Evolutionary conservation across 2,888 invertebrate genomes (phyloP), one percentile per base, ranked within the genome.

Genomic region (Embidobia sp.): DNA sequence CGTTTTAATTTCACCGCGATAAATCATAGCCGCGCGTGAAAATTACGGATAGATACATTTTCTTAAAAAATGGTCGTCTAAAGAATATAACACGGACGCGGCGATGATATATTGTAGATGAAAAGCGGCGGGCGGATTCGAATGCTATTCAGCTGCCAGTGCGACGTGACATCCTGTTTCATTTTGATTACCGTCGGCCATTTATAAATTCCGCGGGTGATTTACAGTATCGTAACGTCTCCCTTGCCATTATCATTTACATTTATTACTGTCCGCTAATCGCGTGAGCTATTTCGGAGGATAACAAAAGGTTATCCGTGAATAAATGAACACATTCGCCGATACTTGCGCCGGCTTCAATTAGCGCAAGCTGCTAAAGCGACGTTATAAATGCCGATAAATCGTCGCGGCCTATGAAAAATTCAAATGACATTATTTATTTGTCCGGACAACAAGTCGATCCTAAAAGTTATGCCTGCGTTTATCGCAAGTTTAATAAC

Each of bases 111-210:
- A 66, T 72, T 63, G 44, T 37, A 48, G 61, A 72, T 66, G 70
- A 72, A 74, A 72, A 72, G 70, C 59, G 22, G 53, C 35, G 57
- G 27, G 59, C 51, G 76, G 37, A 66, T 77, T 70, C 76, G 66
- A 70, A 77, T 70, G 66, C 76, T 77, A 77, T 77, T 77, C 76
- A 77, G 70, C 70, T 57, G 76, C 70, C 76, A 59, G 49, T 18
- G 49, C 64, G 57, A 69, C 66, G 53, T 77, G 77, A 77, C 77
- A 77, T 66, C 77, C 77, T 77, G 77, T 77, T 77, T 72, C 77
- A 77, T 72, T 77, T 72, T 72, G 70, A 77, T 77, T 66, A 77
- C 63, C 53, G 67, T 53, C 63, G 53, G 53, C 61, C 67, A 67
- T 75, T 75, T 61, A 67, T 75, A 67, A 75, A 75, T 75, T 75